Base-by-base conservation (phyloP, 2,797 vertebrate species). In the Cryptoblepharus egeriae region DNA sequence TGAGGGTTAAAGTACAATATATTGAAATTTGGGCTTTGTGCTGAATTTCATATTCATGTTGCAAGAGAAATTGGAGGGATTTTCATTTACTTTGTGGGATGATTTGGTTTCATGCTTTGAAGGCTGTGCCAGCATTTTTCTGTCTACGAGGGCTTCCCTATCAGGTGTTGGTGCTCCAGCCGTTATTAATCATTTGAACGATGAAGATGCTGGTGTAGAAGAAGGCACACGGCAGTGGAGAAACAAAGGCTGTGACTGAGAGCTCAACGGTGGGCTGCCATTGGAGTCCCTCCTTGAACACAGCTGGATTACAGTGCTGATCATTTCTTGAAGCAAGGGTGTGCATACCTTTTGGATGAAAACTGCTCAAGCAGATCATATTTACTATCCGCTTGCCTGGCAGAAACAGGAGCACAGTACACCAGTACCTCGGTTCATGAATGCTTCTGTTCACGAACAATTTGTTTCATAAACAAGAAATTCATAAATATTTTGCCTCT, bases 1-100 rank as follows among this genome's bases (percentile, higher is more conserved):
- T 45, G 73, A 80, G n/a, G 28, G 55, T 82, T 88, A 83, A 90
- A 92, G 81, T 49, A 49, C 12, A 49, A 12, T 77, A 73, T 82
- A 76, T 73, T 1, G 0, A 76, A 81, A 80, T 26, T 15, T 18
- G 57, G 5, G 32, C 81, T 16, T 4, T 69, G 9, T 49, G 0
- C 75, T 63, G 57, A 75, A 70, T 68, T 80, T 52, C 39, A 65
- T 83, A 80, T 39, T 75, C 49, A 0, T 1, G 11, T 28, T 64
- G 71, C 60, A 79, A 67, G 71, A 42, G 20, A 32, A 35, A 75
- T 83, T 71, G 2, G 0, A 60, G 58, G 24, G 6, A 24, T 81
- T 0, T 81, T 26, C 58, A 63, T 39, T n/a, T 18, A 18, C 35
- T 30, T 12, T 28, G 0, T 63, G 28, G 45, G 61, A 11, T 55